phyloP scores from a whole-genome alignment of 1,140 invertebrate genomes.

The Caerostris extrusa region DNA sequence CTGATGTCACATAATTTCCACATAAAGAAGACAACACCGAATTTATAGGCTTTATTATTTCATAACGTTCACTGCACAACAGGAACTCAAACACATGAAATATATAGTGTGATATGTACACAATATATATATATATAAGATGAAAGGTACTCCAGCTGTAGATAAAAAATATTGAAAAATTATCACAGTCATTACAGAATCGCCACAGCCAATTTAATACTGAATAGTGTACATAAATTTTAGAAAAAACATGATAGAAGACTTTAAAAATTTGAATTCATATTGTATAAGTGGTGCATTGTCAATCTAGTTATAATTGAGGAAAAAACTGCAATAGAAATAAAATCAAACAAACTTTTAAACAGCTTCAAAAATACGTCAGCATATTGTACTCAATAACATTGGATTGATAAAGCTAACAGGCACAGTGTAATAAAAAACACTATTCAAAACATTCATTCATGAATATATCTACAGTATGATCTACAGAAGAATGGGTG shows the following conservation, averaged over 20 bases:
- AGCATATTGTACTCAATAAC: background rate
- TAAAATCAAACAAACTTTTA: background rate
- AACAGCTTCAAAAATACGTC: background rate
- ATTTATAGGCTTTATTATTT: constrained; percentile 10
- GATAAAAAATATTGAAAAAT: constrained; percentile 53
- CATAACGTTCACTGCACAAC: constrained; percentile 55
- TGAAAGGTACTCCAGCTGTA: constrained; percentile 39
- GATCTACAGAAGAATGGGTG: constrained; percentile 45
- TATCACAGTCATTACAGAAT: constrained; percentile 71
- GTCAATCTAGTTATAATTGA: background rate
- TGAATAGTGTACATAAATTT: constrained; percentile 47
- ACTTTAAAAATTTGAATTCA: background rate
- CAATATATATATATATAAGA: constrained; percentile 34
- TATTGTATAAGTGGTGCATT: background rate
- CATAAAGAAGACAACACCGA: constrained; percentile 26
- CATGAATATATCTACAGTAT: constrained; percentile 63
- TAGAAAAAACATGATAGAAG: constrained; percentile 11
- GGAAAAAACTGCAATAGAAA: background rate
- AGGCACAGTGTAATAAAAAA: constrained; percentile 53
- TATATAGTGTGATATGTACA: constrained; percentile 67
- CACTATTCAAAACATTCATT: constrained; percentile 52
- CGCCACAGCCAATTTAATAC: constrained; percentile 72
- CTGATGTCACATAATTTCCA: background rate
- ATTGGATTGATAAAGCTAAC: constrained; percentile 44
- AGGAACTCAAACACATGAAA: constrained; percentile 72